phyloP scores from a whole-genome alignment of 2,113 vertebrate species.

The Apodemus sylvaticus region DNA sequence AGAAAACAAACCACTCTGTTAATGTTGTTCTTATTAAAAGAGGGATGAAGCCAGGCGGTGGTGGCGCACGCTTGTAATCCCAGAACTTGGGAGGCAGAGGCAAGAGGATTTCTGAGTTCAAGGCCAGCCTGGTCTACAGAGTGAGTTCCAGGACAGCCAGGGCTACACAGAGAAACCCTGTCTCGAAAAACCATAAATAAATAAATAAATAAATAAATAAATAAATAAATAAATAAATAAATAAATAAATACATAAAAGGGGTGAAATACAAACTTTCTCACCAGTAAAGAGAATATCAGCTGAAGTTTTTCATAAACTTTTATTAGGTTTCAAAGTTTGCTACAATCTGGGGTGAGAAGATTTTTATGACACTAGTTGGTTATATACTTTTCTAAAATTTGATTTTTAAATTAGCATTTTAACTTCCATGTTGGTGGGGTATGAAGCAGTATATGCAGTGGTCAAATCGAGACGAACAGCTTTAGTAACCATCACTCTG shows the following conservation, averaged over 20 bases:
- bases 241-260: neutral
- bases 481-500: neutral
- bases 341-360: neutral
- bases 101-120: no score
- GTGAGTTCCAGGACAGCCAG: no score
- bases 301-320: neutral
- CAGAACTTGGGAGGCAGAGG: no score
- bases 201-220: no score
- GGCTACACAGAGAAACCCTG: no score
- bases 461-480: neutral
- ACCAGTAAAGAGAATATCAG: neutral
- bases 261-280: neutral
- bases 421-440: neutral
- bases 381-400: neutral
- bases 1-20: neutral
- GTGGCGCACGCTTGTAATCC: no score
- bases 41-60: no score
- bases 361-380: neutral
- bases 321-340: neutral
- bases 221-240: no score
- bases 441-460: neutral
- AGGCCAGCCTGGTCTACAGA: no score
- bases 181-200: no score
- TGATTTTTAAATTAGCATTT: neutral
- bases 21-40: no score